phyloP scores from a whole-genome alignment of 2,888 invertebrate genomes.

The Drosophila nr. medialis region DNA sequence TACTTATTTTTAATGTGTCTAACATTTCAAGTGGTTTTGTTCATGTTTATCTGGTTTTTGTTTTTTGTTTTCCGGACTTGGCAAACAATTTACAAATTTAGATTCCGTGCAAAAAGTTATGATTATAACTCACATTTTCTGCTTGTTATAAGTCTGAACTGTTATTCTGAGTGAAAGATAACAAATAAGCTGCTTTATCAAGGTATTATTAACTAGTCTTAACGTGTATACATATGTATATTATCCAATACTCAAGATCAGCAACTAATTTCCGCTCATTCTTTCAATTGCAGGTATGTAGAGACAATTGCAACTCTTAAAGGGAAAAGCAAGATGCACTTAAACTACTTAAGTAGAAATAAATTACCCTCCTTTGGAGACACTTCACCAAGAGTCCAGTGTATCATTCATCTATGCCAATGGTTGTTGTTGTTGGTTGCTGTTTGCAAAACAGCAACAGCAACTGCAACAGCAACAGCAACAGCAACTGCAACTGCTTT shows the following conservation, averaged over 20 bases:
- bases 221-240: not conserved
- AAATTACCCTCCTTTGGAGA: slow-evolving; percentile 4
- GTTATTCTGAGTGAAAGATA: not conserved
- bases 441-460: slow-evolving; percentile 13
- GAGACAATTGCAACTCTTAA: slow-evolving; percentile 4
- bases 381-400: slow-evolving; percentile 14
- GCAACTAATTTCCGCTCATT: slow-evolving; percentile 8
- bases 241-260: not conserved
- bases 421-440: not conserved
- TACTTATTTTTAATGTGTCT: not conserved
- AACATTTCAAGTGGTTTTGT: not conserved
- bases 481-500: slow-evolving; percentile 16
- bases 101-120: not conserved
- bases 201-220: not conserved
- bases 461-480: slow-evolving; percentile 4
- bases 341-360: slow-evolving; percentile 20
- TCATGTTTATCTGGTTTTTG: not conserved
- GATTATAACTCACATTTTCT: not conserved
- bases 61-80: not conserved
- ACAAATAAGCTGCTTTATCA: not conserved
- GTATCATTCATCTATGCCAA: slow-evolving; percentile 53
- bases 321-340: slow-evolving; percentile 2
- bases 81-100: not conserved
- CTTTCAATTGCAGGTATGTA: slow-evolving; percentile 50
- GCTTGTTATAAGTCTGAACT: not conserved